Conservation (phyloP, 2,113 vertebrate species). For the Microcebus tavaratra region DNA sequence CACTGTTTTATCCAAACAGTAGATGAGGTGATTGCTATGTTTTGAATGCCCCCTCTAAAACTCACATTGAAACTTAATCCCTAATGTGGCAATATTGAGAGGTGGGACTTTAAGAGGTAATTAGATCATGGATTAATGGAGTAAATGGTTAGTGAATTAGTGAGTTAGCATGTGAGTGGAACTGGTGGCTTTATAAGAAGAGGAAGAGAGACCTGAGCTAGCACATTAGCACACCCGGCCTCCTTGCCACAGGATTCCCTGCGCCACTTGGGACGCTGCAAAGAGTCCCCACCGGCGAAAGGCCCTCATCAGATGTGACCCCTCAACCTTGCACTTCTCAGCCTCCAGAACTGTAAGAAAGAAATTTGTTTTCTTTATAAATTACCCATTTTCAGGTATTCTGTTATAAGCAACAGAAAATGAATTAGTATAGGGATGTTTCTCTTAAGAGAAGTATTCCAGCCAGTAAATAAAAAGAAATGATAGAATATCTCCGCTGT, state of each 20-base stretch:
- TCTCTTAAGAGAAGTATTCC: neutral
- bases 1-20: neutral
- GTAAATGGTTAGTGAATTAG: neutral
- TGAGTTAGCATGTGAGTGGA: neutral
- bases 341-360: neutral
- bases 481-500: neutral
- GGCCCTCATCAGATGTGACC: neutral
- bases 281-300: neutral
- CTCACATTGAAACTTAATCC: neutral
- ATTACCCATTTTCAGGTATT: neutral
- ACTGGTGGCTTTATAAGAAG: neutral
- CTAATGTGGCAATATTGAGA: neutral
- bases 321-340: neutral
- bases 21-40: neutral
- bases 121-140: neutral
- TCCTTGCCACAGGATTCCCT: neutral
- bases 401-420: neutral
- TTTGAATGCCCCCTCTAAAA: neutral
- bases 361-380: neutral
- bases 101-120: neutral
- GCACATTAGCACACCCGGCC: neutral
- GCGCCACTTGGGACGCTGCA: neutral
- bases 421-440: neutral
- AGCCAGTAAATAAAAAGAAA: neutral
- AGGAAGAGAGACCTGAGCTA: neutral